Evolutionary conservation across 2,797 vertebrate species (phyloP), one percentile per base, ranked within the genome.

Genomic region (Fratercula arctica): DNA sequence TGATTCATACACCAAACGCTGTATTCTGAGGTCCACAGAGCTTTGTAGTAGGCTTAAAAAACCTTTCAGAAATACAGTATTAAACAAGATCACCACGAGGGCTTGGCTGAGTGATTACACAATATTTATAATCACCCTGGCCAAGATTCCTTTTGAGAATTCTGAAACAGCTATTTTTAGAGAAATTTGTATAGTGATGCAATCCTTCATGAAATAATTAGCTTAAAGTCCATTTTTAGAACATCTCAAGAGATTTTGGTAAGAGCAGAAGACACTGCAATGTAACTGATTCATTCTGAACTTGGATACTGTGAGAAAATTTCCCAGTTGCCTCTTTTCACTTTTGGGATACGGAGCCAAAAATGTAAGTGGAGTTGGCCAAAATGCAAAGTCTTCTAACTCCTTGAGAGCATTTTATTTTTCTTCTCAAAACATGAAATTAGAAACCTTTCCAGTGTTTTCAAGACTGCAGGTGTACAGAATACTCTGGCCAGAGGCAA

Each of bases 391-490:
- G 84, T 93, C 90, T 90, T 91, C 89, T 82, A 86, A 64, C 80
- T 95, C 85, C 95, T 97, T 95, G 86, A 95, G 89, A 97, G 87
- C 82, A 84, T 97, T 97, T 96, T 96, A 95, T 91, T 94, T 94
- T 87, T 86, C 88, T 85, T 81, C 68, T 96, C 86, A 94, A 97
- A 97, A 96, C 81, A 96, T 93, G 91, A 95, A 91, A 92, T 96
- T 87, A 74, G 94, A 97, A 95, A 95, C 89, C 67, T 86, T 98
- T 97, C 81, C 94, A 97, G 75, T 64, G 53, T 93, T 96, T 96
- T 97, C 91, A 95, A 90, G 91, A 76, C 78, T 95, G 92, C 98
- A 98, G 97, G 97, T 98, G 97, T 96, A 98, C 87, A 75, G 73
- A 94, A 74, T 81, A n/a, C 85, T 93, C 96, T 94, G 94, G 83